A percentile compares a stretch with the other conserved stretches of the same genome.
Conservation (phyloP, 1,140 invertebrate species). For the Solen grandis region DNA sequence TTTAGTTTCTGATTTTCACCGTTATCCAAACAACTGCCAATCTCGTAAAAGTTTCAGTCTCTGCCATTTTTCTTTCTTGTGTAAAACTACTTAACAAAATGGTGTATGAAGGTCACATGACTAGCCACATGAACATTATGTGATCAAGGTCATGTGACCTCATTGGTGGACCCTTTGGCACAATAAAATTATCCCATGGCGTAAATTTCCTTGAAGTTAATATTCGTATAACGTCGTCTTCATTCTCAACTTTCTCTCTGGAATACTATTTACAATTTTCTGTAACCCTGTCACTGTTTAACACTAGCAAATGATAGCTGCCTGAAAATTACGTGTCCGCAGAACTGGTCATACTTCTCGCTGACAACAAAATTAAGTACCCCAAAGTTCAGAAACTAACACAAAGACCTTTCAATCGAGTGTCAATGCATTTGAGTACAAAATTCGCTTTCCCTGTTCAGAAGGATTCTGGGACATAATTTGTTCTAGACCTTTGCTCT, state of each 20-base stretch:
- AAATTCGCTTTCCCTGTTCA: too few species aligned
- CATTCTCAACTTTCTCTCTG: neutral
- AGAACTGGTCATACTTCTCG: neutral
- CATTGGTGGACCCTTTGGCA: conserved; percentile 37
- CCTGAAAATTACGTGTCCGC: neutral
- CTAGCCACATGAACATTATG: neutral
- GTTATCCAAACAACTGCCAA: too few species aligned
- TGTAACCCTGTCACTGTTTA: neutral
- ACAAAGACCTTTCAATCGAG: too few species aligned
- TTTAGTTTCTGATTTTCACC: too few species aligned
- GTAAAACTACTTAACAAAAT: neutral
- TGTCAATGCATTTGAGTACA: too few species aligned
- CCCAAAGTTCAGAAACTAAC: too few species aligned
- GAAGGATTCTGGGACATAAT: too few species aligned
- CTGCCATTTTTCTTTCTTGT: neutral
- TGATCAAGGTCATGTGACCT: neutral
- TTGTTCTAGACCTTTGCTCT: neutral
- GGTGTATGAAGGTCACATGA: neutral
- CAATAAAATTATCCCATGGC: conserved; percentile 48
- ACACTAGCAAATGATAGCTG: neutral
- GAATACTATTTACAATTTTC: neutral
- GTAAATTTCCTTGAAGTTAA: neutral
- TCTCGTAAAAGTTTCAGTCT: neutral
- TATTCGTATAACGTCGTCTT: neutral
- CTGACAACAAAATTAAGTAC: conserved; percentile 3